phyloP scores from a whole-genome alignment of 2,113 vertebrate genomes.

The Corvus hawaiiensis region DNA sequence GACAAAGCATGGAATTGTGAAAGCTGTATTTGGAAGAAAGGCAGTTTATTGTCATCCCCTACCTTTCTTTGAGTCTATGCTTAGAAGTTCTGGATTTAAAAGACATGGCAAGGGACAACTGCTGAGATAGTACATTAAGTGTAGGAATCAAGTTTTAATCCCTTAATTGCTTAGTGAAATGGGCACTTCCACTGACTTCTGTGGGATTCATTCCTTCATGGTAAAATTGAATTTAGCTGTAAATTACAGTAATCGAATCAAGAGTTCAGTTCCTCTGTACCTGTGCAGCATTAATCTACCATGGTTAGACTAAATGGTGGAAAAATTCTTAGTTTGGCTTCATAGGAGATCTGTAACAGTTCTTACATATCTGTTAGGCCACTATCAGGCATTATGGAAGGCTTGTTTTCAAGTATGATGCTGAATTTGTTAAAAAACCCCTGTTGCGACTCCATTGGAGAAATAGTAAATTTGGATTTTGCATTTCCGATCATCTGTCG shows the following conservation, averaged over 20 bases:
- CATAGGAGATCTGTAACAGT: neutral
- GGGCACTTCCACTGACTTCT: neutral
- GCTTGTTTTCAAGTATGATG: neutral
- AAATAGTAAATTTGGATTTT: neutral
- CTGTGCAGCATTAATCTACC: neutral
- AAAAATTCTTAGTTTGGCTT: neutral
- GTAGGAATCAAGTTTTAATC: neutral
- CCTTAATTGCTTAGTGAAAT: neutral
- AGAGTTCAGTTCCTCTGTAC: neutral
- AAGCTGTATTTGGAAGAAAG: neutral
- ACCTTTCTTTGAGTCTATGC: neutral
- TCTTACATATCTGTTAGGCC: neutral
- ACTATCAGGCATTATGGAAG: neutral
- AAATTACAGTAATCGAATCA: neutral
- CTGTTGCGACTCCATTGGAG: rapidly evolving
- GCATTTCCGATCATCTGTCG: neutral
- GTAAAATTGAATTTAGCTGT: neutral
- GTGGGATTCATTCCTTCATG: neutral
- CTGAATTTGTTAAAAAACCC: neutral
- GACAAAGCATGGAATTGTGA: neutral
- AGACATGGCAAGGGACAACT: neutral
- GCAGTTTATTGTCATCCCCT: neutral
- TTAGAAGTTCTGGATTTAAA: neutral
- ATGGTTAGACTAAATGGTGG: neutral
- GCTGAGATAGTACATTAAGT: neutral